Conservation (phyloP, 2,113 vertebrate species). For the Campylorhamphus procurvoides region DNA sequence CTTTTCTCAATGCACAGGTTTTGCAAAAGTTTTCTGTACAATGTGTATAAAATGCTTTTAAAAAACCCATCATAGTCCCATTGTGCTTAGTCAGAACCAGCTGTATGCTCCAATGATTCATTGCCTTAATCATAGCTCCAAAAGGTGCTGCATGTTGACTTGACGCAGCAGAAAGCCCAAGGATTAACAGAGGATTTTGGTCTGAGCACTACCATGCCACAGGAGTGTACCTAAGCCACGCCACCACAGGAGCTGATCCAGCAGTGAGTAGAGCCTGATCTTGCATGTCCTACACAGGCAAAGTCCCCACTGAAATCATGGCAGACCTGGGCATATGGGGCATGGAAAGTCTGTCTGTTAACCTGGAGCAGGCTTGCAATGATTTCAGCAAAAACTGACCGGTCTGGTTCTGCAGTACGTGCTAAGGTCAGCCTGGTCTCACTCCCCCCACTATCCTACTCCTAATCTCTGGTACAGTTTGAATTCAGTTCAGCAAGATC, state of each 20-base stretch:
- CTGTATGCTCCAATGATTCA: constrained; percentile 54
- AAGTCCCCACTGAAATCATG: not conserved
- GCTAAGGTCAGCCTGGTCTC: not conserved
- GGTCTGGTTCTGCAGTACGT: not conserved
- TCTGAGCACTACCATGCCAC: constrained; percentile 18
- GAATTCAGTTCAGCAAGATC: constrained; percentile 12
- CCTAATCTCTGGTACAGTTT: constrained; percentile 15
- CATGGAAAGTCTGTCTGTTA: not conserved
- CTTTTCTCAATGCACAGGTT: constrained; percentile 76
- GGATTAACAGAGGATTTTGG: constrained; percentile 30
- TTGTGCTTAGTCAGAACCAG: constrained; percentile 82
- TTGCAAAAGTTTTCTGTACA: constrained; percentile 81
- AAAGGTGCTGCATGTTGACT: constrained; percentile 49
- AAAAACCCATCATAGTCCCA: constrained; percentile 67
- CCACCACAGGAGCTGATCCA: constrained; percentile 15
- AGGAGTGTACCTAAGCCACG: not conserved
- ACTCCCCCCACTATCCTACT: not conserved
- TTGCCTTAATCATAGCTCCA: constrained; percentile 47
- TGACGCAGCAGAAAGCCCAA: constrained; percentile 69
- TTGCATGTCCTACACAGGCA: not conserved
- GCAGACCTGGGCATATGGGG: not conserved
- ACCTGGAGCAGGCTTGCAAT: constrained; percentile 30
- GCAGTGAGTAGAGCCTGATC: not conserved
- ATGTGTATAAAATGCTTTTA: constrained; percentile 77
- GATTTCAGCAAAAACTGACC: constrained; percentile 38